Base-by-base conservation (phyloP, 30 jellyfish, hydroid and myxozoan species). In the Pseudorhiza aurosa region DNA sequence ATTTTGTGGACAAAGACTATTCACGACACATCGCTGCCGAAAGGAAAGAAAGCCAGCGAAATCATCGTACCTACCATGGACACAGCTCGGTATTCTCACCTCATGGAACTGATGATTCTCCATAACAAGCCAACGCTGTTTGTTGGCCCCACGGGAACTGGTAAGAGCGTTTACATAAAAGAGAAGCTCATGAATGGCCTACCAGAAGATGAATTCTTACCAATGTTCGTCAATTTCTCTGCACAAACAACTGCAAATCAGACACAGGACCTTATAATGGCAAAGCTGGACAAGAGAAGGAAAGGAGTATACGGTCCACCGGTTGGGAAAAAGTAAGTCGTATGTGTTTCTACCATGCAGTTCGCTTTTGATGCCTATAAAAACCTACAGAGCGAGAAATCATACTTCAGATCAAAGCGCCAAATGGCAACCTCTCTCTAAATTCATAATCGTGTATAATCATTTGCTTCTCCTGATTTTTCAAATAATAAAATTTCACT, bases 261-360 rank as follows among this genome's bases (percentile, higher is more conserved):
- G 46, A 91, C 98, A 10, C 98, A 91, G 98, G 98, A 91, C 44
- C 77, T 91, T 56, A 85, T 91, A 30, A 91, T 91, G 98, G 83
- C 98, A 22, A 91, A 91, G 77, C 90, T 91, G 42, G 98, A 91
- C 88, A 91, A 91, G 56, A 43, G 98, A 57, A 59, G 98, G 62
- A 91, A 91, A 78, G 98, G 98, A 8, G 96, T 91, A 5, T 91
- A 27, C 72, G 98, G 98, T 18, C 98, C 98, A 21, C 98, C 98
- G 1, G 95, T 91, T 44, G 98, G 98, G 8, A 91, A 91, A 74
- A 91, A 85, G 98, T 91, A 72, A 84, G 97, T 53, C 1, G 11
- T 17, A 11, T 68, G 17, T 8, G 2, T 4, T 29, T 72, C 44
- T 15, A 21, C 6, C 22, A 1, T 51, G 59, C 18, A n/a, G n/a